These are phyloP conservation scores for Cephalopholis sonnerati DNA, from an alignment of 2,113 vertebrate genomes.

Conservation along the genomic window DNA sequence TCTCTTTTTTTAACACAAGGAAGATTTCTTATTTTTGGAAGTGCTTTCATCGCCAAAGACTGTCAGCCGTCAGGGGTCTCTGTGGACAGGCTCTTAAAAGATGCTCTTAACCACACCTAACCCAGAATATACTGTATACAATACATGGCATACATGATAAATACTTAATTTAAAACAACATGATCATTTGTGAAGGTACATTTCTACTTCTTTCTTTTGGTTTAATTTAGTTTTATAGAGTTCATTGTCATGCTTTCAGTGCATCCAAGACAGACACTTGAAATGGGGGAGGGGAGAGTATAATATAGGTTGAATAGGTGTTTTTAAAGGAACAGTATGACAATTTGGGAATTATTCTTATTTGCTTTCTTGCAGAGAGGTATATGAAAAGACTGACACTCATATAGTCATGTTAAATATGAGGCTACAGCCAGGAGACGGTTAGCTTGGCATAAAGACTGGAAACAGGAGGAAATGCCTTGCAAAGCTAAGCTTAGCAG, in stretches of 20 bases:
- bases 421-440: neutral
- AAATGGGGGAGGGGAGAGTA: slow-evolving; percentile 29
- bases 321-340: slow-evolving; percentile 44
- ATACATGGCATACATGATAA: slow-evolving; percentile 65
- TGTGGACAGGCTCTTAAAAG: slow-evolving; percentile 42
- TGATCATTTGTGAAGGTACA: slow-evolving; percentile 57
- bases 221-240: slow-evolving; percentile 63
- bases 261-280: slow-evolving; percentile 62
- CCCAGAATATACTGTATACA: slow-evolving; percentile 36
- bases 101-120: slow-evolving; percentile 45
- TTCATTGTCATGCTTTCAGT: slow-evolving; percentile 71
- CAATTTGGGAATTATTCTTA: slow-evolving; percentile 28
- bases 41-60: slow-evolving; percentile 47
- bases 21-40: slow-evolving; percentile 56
- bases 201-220: slow-evolving; percentile 70
- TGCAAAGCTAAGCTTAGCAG: neutral
- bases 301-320: slow-evolving; percentile 24
- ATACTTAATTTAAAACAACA: slow-evolving; percentile 65
- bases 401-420: neutral
- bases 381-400: neutral
- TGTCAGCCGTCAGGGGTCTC: slow-evolving; percentile 32
- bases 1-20: slow-evolving; percentile 35
- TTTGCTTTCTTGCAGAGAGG: neutral
- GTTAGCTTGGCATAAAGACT: neutral
- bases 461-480: neutral